Evolutionary conservation across 2,113 vertebrate species (phyloP), one percentile per base, ranked within the genome.

Genomic region (Eurypyga helias): DNA sequence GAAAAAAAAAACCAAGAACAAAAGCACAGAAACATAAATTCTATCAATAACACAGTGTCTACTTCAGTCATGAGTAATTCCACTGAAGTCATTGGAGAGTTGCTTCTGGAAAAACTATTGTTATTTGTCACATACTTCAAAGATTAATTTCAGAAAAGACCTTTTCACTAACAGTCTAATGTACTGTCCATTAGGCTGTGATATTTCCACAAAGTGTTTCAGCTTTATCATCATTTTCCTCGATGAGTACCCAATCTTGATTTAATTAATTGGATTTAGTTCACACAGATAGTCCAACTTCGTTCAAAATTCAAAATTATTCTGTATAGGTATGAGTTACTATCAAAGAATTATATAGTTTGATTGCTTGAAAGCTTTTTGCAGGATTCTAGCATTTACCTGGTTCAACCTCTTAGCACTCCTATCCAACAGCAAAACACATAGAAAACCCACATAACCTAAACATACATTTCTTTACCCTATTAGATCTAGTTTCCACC

Each of bases 401-500:
- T 79, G 15, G 5, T 76, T 93, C 3, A 5, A 43, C 3, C 14
- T 61, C 33, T 75, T 29, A 48, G 4, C 17, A 28, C 5, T n/a
- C 8, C 7, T 6, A 18, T 46, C 7, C 29, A 70, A 43, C 6
- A 38, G 19, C 33, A 70, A 26, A 72, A 60, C 33, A 25, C 3
- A 23, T 8, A 41, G 18, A 26, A 85, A 51, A 80, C 3, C 0
- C 17, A 34, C 6, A 15, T 11, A 7, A 5, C 19, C 12, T 6
- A 81, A 67, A 6, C 25, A 41, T 23, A 49, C 41, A n/a, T n/a
- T n/a, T 31, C 43, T 77, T 81, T 38, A 52, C 12, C 7, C 13
- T n/a, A 16, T 1, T 38, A 49, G 3, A 4, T 84, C 38, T 3
- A 54, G 4, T 29, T 77, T 81, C 17, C 2, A 8, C 5, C 1